Base-by-base conservation (phyloP, 1,140 invertebrate species). In the Frieseomelitta varia region DNA sequence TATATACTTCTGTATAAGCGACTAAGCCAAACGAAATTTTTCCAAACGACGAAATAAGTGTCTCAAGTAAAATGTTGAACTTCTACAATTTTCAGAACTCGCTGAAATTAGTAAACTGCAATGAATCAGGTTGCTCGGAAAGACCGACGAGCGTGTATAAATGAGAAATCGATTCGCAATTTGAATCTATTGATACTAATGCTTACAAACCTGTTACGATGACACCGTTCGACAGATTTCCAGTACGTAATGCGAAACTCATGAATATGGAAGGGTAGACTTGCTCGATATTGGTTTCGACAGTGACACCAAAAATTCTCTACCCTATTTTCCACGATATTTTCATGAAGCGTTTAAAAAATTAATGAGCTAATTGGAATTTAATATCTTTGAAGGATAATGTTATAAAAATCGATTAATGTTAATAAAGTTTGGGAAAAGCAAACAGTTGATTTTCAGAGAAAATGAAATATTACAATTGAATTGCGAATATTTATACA, bases 151-250 rank as follows among this genome's bases (percentile, higher is more conserved):
- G n/a, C 19, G 12, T 27, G 63, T 53, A 15, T 78, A 78, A 78
- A 78, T 78, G 27, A 78, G 63, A 78, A 67, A 78, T 67, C 76
- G 63, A 78, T 78, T 78, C 27, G 63, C 61, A 78, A 67, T 78
- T 67, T 78, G 61, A 78, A 67, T 78, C 76, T 67, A 78, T 78
- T 78, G 63, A 78, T 78, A 67, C 76, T 78, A 78, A 78, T 67
- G 63, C 63, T 78, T 78, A 15, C 47, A 78, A 67, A 78, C 47
- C 47, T 78, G 76, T 78, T 67, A 78, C 12, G 21, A 34, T 19
- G 76, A 30, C 63, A 53, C 17, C 24, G 39, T 67, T 78, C 76
- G 61, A 78, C n/a, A 30, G n/a, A 47, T 68, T 76, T 76, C 17
- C 34, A 61, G 21, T 11, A n/a, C 0, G 24, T 55, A 76, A 61